These are phyloP conservation scores for Calosoma granatense DNA, from an alignment of 1,140 invertebrate species.

Conservation along the genomic window DNA sequence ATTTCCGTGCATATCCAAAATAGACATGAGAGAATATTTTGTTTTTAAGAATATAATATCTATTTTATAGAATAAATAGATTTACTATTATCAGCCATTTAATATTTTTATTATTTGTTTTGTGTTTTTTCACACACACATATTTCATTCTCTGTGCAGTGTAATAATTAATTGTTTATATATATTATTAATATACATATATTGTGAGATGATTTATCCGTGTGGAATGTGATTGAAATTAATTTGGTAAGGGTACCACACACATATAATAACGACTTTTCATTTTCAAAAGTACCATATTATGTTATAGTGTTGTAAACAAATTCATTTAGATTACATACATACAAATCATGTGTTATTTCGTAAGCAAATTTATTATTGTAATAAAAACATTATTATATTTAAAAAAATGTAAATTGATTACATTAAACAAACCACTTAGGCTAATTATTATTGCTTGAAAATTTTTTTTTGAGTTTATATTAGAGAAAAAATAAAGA, in stretches of 20 bases:
- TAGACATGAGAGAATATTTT: not conserved
- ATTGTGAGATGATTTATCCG: too few species aligned
- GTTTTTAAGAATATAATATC: too few species aligned
- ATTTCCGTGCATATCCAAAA: slow-evolving; percentile 4
- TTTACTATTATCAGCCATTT: too few species aligned
- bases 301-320: too few species aligned
- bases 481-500: not conserved
- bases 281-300: slow-evolving; percentile 7
- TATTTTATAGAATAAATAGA: too few species aligned
- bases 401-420: not conserved
- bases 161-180: too few species aligned
- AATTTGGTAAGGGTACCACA: not conserved
- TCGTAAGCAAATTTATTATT: slow-evolving; percentile 5
- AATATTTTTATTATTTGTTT: not conserved
- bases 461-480: not conserved
- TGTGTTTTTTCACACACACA: not conserved
- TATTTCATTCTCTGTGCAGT: too few species aligned
- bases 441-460: not conserved
- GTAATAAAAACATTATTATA: not conserved
- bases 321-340: too few species aligned
- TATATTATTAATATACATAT: too few species aligned
- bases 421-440: slow-evolving; percentile 4
- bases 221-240: not conserved
- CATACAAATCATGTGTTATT: slow-evolving; percentile 1
- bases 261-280: not conserved